Evolutionary conservation across 1,140 invertebrate species (phyloP).

Genomic region (Drosophila novamexicana): DNA sequence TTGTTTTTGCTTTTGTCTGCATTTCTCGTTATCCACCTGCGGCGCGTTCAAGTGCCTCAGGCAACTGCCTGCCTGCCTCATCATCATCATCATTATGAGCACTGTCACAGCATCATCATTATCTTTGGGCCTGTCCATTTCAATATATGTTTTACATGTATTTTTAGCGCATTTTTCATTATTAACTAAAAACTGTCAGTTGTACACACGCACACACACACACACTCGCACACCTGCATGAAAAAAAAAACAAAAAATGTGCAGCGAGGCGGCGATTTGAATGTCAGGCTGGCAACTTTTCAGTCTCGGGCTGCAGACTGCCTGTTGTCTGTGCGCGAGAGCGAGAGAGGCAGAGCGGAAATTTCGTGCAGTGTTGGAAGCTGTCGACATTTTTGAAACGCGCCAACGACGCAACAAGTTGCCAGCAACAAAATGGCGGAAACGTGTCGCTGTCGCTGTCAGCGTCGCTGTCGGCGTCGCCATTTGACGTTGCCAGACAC

Average conservation of each 20-base stretch:
- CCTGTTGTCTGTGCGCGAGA: conserved; percentile 25
- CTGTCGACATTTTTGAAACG: conserved; percentile 51
- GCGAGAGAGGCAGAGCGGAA: conserved; percentile 49
- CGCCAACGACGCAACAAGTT: conserved; percentile 65
- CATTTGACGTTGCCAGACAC: conserved; percentile 30
- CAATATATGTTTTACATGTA: conserved; percentile 34
- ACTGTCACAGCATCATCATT: conserved; percentile 6
- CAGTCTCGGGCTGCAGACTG: conserved; percentile 11
- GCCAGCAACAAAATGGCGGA: conserved; percentile 77
- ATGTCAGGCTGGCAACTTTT: conserved; percentile 64
- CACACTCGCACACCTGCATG: not conserved
- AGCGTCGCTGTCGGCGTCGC: conserved; percentile 6
- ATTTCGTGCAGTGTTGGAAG: conserved; percentile 68
- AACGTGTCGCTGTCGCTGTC: conserved; percentile 70
- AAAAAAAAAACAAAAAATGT: not conserved
- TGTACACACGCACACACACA: conserved; percentile 38
- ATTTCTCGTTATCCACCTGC: conserved; percentile 23
- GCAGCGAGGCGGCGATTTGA: conserved; percentile 45
- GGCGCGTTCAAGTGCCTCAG: conserved; percentile 18
- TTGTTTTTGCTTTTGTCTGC: conserved; percentile 18
- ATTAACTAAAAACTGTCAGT: conserved; percentile 78
- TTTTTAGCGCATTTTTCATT: conserved; percentile 62
- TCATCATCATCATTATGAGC: conserved; percentile 9
- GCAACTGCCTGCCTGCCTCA: conserved; percentile 15
- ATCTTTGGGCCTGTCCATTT: conserved; percentile 33